Percentiles rank a stretch among this genome's conserved stretches.
Evolutionary conservation across 2,888 invertebrate genomes (phyloP).

Genomic region (Bellardia bayeri): DNA sequence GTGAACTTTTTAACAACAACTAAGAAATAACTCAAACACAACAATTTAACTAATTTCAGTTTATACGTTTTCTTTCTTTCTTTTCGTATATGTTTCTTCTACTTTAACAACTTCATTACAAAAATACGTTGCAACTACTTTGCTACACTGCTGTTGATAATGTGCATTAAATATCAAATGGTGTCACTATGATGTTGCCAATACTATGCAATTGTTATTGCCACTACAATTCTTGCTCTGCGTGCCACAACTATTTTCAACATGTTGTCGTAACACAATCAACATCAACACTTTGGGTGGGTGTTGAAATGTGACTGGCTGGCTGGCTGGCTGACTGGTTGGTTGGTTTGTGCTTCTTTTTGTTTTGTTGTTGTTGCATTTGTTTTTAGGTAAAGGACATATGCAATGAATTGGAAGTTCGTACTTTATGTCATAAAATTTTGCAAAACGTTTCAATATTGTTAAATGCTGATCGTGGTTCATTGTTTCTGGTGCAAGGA

Average conservation of each 20-base stretch:
- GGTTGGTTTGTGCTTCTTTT: neutral
- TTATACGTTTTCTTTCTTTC: slow-evolving; percentile 10
- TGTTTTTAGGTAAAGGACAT: slow-evolving; percentile 93
- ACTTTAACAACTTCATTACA: slow-evolving; percentile 60
- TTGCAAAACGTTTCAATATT: slow-evolving; percentile 96
- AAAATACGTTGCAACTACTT: slow-evolving; percentile 31
- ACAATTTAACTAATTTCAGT: slow-evolving; percentile 51
- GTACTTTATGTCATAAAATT: slow-evolving; percentile 97
- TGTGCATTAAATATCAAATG: slow-evolving; percentile 69
- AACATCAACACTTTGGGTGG: slow-evolving; percentile 30
- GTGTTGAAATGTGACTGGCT: slow-evolving; percentile 28
- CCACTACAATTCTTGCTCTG: neutral
- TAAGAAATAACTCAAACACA: slow-evolving; percentile 30
- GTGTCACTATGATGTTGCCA: slow-evolving; percentile 51
- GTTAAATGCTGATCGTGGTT: slow-evolving; percentile 95
- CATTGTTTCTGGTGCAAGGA: slow-evolving; percentile 95
- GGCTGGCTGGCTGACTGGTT: slow-evolving; percentile 4
- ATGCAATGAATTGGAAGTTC: slow-evolving; percentile 97
- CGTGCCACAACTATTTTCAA: slow-evolving; percentile 28
- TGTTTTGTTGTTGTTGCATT: neutral
- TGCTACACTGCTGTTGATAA: slow-evolving; percentile 33
- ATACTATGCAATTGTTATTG: slow-evolving; percentile 36
- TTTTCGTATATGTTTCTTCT: slow-evolving; percentile 21
- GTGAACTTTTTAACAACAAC: slow-evolving; percentile 42
- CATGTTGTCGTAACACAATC: neutral